Conservation (phyloP, 2,113 vertebrate species). For the Clarias batrachus region DNA sequence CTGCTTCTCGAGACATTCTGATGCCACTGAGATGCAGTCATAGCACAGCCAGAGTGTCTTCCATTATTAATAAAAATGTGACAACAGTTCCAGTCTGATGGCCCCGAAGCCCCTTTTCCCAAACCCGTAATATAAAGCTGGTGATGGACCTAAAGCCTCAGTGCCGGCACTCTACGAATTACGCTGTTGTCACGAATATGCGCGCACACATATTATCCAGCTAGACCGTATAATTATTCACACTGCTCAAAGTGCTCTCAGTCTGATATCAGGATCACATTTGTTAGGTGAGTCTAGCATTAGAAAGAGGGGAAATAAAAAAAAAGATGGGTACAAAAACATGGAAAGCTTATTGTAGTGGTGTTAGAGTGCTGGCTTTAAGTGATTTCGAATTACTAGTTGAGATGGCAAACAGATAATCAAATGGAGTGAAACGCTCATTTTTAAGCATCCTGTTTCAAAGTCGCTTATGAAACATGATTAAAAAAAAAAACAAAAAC, state of each 20-base stretch:
- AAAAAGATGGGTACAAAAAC: conserved; percentile 13
- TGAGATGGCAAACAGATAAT: conserved; percentile 48
- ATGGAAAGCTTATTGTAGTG: conserved; percentile 23
- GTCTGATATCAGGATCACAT: conserved; percentile 54
- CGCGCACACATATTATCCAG: conserved; percentile 50
- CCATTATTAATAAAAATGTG: conserved; percentile 66
- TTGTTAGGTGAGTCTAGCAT: conserved; percentile 55
- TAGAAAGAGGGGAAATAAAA: conserved; percentile 17
- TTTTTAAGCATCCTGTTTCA: conserved; percentile 43
- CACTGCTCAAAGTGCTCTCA: conserved; percentile 66
- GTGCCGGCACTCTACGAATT: conserved; percentile 46
- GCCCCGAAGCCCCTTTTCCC: conserved; percentile 37
- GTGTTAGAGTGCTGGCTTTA: conserved; percentile 24
- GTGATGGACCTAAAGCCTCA: conserved; percentile 53
- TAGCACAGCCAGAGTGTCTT: conserved; percentile 46
- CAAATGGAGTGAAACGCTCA: conserved; percentile 37
- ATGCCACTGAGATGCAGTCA: conserved; percentile 53
- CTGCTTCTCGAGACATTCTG: conserved; percentile 50
- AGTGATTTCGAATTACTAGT: conserved; percentile 52
- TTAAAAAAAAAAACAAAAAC: conserved; percentile 3
- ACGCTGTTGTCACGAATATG: conserved; percentile 51
- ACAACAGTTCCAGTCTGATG: conserved; percentile 56
- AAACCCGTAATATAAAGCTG: conserved; percentile 61
- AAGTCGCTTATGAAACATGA: not conserved
- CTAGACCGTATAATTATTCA: conserved; percentile 68